Evolutionary conservation across 1,140 invertebrate species (phyloP), one percentile per base, ranked within the genome.

Genomic region (Nymphalis io): DNA sequence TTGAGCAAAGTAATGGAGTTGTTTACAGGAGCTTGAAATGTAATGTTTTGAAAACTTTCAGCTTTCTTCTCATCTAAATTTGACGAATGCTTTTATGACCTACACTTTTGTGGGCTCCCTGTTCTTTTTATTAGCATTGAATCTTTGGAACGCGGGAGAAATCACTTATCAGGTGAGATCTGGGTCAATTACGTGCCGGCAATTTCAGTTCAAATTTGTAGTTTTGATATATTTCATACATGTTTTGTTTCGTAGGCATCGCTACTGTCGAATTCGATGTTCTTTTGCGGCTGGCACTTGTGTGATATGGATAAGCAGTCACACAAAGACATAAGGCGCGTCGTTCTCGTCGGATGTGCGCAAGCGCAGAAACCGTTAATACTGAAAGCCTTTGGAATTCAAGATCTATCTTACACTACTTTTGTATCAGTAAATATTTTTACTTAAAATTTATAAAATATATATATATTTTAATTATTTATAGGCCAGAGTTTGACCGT

Each of bases 131-230:
- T 73, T 89, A n/a, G 83, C 83, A 1, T 74, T 90, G 46, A 86
- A 85, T 74, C 73, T 89, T 21, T 90, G 88, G 86, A 90, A 90
- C 38, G 85, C 88, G 0, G 88, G 88, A 2, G 88, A 90, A 76
- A 78, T 90, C 11, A 88, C 88, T 38, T 84, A 90, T 76, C 84
- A 90, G 86, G 88, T 89, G 74, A 42, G n/a, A 15, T n/a, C 6
- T 21, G 13, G 4, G 5, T 33, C 27, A 33, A 33, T 6, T 33
- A 8, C 27, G 0, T 8, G 27, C 10, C 27, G 27, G 4, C 1
- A 33, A 33, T 33, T 1, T 27, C 4, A 33, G 10, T 33, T 33
- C 27, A 0, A 33, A 8, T 33, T 33, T 8, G 6, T 33, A 33
- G 6, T 33, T 33, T 33, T 33, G 3, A 33, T 33, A 33, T 33